Percentiles rank a stretch among this genome's conserved stretches.
phyloP scores from a whole-genome alignment of 1,140 invertebrate genomes.

The Trachymyrmex cornetzi region DNA sequence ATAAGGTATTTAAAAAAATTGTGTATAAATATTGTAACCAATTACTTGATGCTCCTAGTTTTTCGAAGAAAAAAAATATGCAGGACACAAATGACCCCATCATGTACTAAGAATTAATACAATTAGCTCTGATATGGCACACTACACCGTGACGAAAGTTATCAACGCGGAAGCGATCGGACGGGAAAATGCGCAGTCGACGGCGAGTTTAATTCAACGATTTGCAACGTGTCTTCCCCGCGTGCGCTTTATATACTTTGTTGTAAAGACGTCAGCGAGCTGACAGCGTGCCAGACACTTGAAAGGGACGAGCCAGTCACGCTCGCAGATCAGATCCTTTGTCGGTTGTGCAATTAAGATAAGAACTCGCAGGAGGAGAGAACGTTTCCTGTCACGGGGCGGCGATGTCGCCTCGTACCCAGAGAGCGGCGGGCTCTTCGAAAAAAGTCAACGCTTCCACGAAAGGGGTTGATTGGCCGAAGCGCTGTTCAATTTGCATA shows the following conservation, averaged over 20 bases:
- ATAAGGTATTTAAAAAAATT: too few relatives aligned
- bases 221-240: constrained; percentile 72
- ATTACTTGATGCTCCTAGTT: too few relatives aligned
- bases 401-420: constrained; percentile 30
- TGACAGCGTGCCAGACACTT: constrained; percentile 71
- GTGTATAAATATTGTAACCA: too few relatives aligned
- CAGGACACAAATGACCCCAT: too few relatives aligned
- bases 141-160: constrained; percentile 15
- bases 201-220: constrained; percentile 74
- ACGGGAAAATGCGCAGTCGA: constrained; percentile 44
- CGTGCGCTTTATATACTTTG: constrained; percentile 65
- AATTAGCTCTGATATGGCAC: background rate
- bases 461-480: constrained; percentile 63
- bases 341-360: constrained; percentile 68
- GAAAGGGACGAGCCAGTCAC: constrained; percentile 78
- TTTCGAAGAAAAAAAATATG: too few relatives aligned
- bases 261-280: constrained; percentile 75
- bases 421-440: constrained; percentile 12
- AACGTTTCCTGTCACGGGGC: constrained; percentile 58
- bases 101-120: background rate
- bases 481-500: constrained; percentile 64
- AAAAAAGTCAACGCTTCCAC: constrained; percentile 51
- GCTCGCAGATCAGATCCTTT: constrained; percentile 70
- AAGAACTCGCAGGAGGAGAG: constrained; percentile 43
- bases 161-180: constrained; percentile 49